Evolutionary conservation across 2,113 vertebrate genomes (phyloP), one percentile per base, ranked within the genome.

Genomic region (Dolichotis patagonum): DNA sequence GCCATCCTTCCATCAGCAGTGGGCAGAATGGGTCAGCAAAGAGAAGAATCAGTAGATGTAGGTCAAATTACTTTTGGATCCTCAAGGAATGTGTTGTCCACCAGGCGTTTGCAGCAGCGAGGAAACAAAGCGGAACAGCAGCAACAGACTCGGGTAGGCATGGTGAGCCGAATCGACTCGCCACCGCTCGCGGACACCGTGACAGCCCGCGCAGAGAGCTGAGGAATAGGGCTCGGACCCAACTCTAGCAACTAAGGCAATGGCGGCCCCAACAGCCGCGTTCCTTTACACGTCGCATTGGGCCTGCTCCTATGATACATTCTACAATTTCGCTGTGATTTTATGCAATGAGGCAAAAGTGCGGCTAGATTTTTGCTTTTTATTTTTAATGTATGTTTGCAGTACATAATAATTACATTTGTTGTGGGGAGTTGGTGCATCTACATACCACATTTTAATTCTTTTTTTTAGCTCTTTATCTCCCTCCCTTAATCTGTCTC

Each of bases 51-150:
- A 96, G 93, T 6, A 92, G 92, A 89, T 95, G 97, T 17, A 71
- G 97, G 63, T 62, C 75, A 96, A 77, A 98, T 99, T 98, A 99
- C 99, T 98, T 99, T 99, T 85, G 99, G 99, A 94, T 99, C 99
- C 98, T 99, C 99, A 0, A 99, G 99, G 97, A 99, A 99, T 97
- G 99, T 99, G 98, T 99, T 99, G 98, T 99, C 99, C 98, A 99
- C 99, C 97, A 99, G 98, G 41, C 99, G 99, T 93, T 99, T 99
- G 98, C 99, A 99, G 98, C 99, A 99, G 85, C 99, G 99, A 58
- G 99, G 99, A 91, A 99, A 98, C 97, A 99, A 98, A 14, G 99
- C 99, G n/a, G 99, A 99, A 69, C 99, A 99, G 98, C 99, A 99
- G 97, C 99, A 99, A 85, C 99, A 99, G 28, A 99, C 99, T 97